Conservation (phyloP, 2,888 invertebrate species). For the Meiosimyza decipiens region DNA sequence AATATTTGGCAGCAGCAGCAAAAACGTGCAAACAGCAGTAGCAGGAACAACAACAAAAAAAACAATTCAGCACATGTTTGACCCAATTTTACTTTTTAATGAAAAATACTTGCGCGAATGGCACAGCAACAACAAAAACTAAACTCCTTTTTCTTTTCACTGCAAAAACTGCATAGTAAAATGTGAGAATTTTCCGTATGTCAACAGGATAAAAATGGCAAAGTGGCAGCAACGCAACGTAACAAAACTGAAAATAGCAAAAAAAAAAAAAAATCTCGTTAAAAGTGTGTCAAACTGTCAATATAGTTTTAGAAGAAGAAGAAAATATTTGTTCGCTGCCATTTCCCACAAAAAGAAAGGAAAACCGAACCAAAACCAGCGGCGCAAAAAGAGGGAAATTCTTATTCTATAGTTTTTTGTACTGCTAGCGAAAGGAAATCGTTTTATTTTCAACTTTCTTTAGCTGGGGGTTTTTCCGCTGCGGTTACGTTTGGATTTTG, state of each 20-base stretch:
- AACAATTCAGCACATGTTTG: constrained; percentile 46
- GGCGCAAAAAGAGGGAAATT: too few species aligned
- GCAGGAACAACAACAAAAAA: constrained; percentile 20
- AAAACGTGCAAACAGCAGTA: constrained; percentile 7
- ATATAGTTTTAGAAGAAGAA: background rate
- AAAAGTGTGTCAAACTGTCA: constrained; percentile 20
- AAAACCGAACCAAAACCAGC: too few species aligned
- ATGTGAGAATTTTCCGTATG: background rate
- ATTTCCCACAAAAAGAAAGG: too few species aligned
- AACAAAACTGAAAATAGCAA: background rate
- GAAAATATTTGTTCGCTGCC: too few species aligned
- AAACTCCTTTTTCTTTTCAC: background rate
- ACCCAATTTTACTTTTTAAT: constrained; percentile 44
- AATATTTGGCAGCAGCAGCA: constrained; percentile 32
- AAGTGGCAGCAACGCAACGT: too few species aligned
- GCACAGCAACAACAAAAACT: background rate
- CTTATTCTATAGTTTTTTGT: too few species aligned
- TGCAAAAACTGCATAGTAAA: background rate
- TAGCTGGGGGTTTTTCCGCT: too few species aligned
- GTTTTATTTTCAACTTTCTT: too few species aligned
- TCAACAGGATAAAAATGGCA: constrained; percentile 1
- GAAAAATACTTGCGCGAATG: too few species aligned
- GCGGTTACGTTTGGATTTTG: too few species aligned
- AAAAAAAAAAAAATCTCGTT: constrained; percentile 14
- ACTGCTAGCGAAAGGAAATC: too few species aligned